A percentile compares a stretch with the other conserved stretches of the same genome.
These are phyloP conservation scores for Poeciliopsis infans DNA, from an alignment of 2,797 vertebrate genomes.

Conservation along the genomic window DNA sequence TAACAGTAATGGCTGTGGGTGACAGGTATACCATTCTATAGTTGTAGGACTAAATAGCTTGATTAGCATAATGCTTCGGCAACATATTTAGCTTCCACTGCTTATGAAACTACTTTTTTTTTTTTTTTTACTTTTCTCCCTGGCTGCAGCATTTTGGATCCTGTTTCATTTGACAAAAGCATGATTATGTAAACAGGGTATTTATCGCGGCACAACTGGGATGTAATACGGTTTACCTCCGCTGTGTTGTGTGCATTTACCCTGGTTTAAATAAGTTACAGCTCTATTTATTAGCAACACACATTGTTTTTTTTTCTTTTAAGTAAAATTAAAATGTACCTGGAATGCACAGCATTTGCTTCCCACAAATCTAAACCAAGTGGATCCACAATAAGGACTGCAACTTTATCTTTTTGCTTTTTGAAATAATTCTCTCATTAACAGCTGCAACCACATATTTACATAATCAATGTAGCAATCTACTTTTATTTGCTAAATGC, in stretches of 20 bases:
- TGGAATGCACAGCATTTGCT: slow-evolving; percentile 51
- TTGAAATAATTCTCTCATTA: not conserved
- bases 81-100: slow-evolving; percentile 63
- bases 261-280: slow-evolving; percentile 37
- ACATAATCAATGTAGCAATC: not conserved
- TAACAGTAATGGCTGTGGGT: slow-evolving; percentile 64
- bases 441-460: not conserved
- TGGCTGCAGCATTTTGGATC: slow-evolving; percentile 41
- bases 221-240: slow-evolving; percentile 53
- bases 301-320: slow-evolving; percentile 57
- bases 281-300: slow-evolving; percentile 53
- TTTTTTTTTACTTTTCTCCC: slow-evolving; percentile 28
- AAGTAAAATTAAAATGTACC: slow-evolving; percentile 62
- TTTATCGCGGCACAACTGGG: slow-evolving; percentile 59
- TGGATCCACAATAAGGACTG: slow-evolving; percentile 55
- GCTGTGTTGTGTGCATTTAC: slow-evolving; percentile 39
- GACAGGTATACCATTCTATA: slow-evolving; percentile 74
- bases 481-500: not conserved
- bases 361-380: slow-evolving; percentile 62
- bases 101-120: slow-evolving; percentile 39
- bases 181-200: slow-evolving; percentile 68
- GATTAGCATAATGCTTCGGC: slow-evolving; percentile 78
- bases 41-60: slow-evolving; percentile 70
- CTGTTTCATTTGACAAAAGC: slow-evolving; percentile 64
- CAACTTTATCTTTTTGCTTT: not conserved